Conservation (phyloP, 1,140 invertebrate genomes). For the Sitophilus oryzae region DNA sequence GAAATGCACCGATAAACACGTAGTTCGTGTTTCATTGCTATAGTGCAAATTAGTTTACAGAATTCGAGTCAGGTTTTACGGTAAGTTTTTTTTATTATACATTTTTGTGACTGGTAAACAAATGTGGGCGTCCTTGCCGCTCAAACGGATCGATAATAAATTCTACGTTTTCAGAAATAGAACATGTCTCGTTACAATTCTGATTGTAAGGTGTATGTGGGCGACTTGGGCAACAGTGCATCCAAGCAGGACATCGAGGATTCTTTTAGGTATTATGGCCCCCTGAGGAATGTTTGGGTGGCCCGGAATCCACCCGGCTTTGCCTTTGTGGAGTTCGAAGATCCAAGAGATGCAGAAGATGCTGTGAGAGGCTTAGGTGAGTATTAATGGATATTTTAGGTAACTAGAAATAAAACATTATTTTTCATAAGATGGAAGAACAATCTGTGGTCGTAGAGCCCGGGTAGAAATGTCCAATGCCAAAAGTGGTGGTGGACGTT, state of each 20-base stretch:
- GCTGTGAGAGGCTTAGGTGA: constrained; percentile 73
- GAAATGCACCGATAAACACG: no score
- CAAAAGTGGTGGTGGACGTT: constrained; percentile 61
- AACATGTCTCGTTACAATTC: constrained; percentile 69
- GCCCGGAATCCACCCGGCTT: constrained; percentile 89
- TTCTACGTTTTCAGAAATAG: not conserved
- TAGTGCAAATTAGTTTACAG: not conserved
- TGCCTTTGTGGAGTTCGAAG: constrained; percentile 95
- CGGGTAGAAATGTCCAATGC: constrained; percentile 90
- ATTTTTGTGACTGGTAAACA: constrained; percentile 1
- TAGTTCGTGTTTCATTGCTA: no score
- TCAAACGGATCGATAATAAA: constrained; percentile 6
- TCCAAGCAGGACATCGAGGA: constrained; percentile 88
- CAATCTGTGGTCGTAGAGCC: constrained; percentile 81
- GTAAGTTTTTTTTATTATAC: not conserved
- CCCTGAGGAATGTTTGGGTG: constrained; percentile 90
- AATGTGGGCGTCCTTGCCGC: constrained; percentile 6
- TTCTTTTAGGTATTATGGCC: constrained; percentile 91
- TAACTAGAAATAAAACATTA: not conserved
- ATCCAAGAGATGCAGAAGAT: constrained; percentile 85
- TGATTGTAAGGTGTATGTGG: constrained; percentile 96
- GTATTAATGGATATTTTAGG: not conserved
- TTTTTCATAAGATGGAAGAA: constrained; percentile 58
- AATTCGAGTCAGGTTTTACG: not conserved
- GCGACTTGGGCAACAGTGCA: constrained; percentile 84